phyloP scores from a whole-genome alignment of 2,113 vertebrate genomes.

The Coregonus clupeaformis region DNA sequence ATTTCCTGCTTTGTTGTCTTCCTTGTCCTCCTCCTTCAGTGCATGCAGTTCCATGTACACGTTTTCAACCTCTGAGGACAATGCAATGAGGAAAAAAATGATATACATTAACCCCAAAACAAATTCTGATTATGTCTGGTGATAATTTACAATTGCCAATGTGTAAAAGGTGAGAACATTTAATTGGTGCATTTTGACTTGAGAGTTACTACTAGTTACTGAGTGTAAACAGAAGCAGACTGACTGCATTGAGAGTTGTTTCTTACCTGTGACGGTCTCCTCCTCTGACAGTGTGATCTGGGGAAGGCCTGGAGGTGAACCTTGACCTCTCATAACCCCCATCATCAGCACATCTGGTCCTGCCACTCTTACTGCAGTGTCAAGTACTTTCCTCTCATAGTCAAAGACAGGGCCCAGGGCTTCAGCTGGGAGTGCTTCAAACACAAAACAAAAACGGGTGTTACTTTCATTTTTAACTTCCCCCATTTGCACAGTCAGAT shows the following conservation, averaged over 20 bases:
- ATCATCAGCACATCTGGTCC: conserved; percentile 27
- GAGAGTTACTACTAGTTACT: no score
- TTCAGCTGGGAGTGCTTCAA: conserved; percentile 25
- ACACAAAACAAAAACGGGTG: neutral
- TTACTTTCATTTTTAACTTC: neutral
- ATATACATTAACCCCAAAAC: neutral
- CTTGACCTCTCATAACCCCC: conserved; percentile 38
- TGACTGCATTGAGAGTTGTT: neutral
- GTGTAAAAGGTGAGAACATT: no score
- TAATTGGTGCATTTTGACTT: no score
- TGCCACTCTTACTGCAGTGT: conserved; percentile 27
- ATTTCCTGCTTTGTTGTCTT: conserved; percentile 17
- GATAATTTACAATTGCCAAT: no score
- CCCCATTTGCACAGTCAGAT: neutral
- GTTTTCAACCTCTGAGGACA: conserved; percentile 39
- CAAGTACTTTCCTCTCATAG: conserved; percentile 39
- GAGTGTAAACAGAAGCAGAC: no score
- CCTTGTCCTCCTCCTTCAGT: conserved; percentile 11
- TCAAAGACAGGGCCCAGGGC: conserved; percentile 40
- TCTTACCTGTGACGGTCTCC: conserved; percentile 54
- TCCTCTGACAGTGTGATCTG: conserved; percentile 42
- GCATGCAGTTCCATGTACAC: conserved; percentile 30
- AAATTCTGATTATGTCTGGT: no score
- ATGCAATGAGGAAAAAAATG: neutral
- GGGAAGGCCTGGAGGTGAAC: conserved; percentile 33